Evolutionary conservation across 92 coral and sea anemone genomes (phyloP).

Genomic region (Zoanthus sociatus): DNA sequence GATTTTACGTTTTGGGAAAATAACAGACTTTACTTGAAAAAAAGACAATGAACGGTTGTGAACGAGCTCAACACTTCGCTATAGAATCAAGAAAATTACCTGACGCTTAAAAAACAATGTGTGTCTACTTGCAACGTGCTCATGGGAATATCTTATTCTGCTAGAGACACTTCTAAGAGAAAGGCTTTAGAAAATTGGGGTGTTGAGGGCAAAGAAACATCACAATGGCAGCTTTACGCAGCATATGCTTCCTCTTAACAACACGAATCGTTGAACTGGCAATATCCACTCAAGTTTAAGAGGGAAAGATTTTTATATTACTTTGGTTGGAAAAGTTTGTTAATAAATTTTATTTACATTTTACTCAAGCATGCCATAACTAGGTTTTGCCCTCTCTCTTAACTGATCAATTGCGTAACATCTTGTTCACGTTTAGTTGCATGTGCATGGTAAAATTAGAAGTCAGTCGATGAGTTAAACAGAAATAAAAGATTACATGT

Average conservation of each 20-base stretch:
- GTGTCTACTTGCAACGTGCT: constrained; percentile 13
- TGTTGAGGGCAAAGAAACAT: constrained; percentile 18
- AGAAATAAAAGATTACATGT: constrained; percentile 1
- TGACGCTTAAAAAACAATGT: constrained; percentile 10
- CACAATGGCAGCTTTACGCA: constrained; percentile 31
- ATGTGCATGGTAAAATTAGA: constrained; percentile 2
- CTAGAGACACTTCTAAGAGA: constrained; percentile 33
- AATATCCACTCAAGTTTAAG: background rate
- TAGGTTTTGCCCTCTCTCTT: constrained; percentile 10
- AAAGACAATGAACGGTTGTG: background rate
- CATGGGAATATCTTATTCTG: constrained; percentile 38
- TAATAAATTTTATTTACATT: background rate
- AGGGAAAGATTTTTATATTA: background rate
- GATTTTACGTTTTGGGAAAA: background rate
- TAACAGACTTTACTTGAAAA: background rate
- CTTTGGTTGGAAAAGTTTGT: background rate
- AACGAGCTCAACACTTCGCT: no score
- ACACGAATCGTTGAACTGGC: background rate
- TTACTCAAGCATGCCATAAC: background rate
- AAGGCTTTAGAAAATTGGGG: constrained; percentile 35
- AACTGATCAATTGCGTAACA: constrained; percentile 15
- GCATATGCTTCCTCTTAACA: constrained; percentile 16
- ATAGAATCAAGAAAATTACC: background rate
- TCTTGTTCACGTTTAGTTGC: background rate
- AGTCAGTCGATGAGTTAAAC: background rate